A percentile compares a stretch with the other conserved stretches of the same genome.
These are phyloP conservation scores for Drosophila azteca DNA, from an alignment of 1,140 invertebrate species.

Conservation along the genomic window DNA sequence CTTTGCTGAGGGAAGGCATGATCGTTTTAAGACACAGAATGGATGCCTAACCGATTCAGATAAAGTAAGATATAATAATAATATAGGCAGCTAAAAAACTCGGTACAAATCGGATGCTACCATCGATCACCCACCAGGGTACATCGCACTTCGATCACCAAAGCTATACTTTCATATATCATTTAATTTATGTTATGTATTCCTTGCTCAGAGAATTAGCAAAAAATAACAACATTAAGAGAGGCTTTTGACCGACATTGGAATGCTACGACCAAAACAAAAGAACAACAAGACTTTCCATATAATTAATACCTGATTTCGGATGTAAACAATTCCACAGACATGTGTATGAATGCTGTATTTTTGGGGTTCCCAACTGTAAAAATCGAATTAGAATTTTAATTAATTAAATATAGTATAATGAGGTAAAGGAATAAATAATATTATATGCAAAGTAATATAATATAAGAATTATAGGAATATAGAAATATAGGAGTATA, in stretches of 20 bases:
- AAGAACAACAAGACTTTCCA: slow-evolving; percentile 6
- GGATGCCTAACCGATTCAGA: too few species aligned
- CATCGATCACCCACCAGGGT: too few species aligned
- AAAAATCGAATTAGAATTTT: not conserved
- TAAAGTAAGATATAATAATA: too few species aligned
- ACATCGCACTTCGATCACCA: too few species aligned
- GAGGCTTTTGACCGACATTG: slow-evolving; percentile 38
- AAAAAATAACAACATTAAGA: slow-evolving; percentile 17
- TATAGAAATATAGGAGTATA: too few species aligned
- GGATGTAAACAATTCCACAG: slow-evolving; percentile 1
- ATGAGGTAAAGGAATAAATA: not conserved
- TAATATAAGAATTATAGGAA: too few species aligned
- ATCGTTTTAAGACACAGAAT: too few species aligned
- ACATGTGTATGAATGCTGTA: not conserved
- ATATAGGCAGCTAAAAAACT: too few species aligned
- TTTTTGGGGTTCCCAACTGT: not conserved
- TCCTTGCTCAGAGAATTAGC: not conserved
- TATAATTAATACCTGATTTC: slow-evolving; percentile 3
- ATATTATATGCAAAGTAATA: not conserved
- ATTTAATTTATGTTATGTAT: slow-evolving; percentile 40
- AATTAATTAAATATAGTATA: not conserved
- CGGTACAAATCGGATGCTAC: too few species aligned
- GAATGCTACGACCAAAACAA: slow-evolving; percentile 7
- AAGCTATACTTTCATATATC: not conserved
- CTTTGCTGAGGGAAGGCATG: too few species aligned